These are phyloP conservation scores for Sminthurinus signatus DNA, from an alignment of 1,140 invertebrate genomes.

Conservation along the genomic window DNA sequence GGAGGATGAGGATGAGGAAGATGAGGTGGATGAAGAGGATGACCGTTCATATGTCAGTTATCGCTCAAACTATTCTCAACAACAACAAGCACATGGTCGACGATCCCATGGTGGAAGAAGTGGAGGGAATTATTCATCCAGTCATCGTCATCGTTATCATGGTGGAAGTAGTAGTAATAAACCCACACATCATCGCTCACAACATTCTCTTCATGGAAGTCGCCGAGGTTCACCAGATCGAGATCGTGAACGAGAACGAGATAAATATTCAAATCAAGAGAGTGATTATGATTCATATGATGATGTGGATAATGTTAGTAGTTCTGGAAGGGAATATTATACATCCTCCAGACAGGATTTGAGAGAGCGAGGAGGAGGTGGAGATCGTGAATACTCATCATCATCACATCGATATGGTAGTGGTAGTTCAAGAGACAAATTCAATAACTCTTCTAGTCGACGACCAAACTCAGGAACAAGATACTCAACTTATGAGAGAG, in stretches of 20 bases:
- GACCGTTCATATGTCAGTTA: slow-evolving; percentile 34
- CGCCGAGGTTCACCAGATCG: slow-evolving; percentile 26
- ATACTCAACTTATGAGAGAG: too few relatives aligned
- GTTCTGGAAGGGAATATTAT: too few relatives aligned
- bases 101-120: not conserved
- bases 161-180: not conserved
- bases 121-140: not conserved
- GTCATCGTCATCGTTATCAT: slow-evolving; percentile 1
- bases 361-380: too few relatives aligned
- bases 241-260: slow-evolving; percentile 13
- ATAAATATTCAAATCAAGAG: slow-evolving; percentile 39
- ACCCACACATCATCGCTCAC: too few relatives aligned
- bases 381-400: too few relatives aligned
- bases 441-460: too few relatives aligned
- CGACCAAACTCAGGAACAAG: too few relatives aligned
- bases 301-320: too few relatives aligned
- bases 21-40: slow-evolving; percentile 33
- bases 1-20: slow-evolving; percentile 19
- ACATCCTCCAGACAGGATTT: too few relatives aligned
- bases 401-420: too few relatives aligned
- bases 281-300: slow-evolving; percentile 37
- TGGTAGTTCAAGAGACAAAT: too few relatives aligned
- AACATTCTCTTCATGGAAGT: too few relatives aligned
- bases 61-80: slow-evolving; percentile 28
- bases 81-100: slow-evolving; percentile 2